Base-by-base conservation (phyloP, 2,888 invertebrate genomes). In the Nephrotoma guestfalica region DNA sequence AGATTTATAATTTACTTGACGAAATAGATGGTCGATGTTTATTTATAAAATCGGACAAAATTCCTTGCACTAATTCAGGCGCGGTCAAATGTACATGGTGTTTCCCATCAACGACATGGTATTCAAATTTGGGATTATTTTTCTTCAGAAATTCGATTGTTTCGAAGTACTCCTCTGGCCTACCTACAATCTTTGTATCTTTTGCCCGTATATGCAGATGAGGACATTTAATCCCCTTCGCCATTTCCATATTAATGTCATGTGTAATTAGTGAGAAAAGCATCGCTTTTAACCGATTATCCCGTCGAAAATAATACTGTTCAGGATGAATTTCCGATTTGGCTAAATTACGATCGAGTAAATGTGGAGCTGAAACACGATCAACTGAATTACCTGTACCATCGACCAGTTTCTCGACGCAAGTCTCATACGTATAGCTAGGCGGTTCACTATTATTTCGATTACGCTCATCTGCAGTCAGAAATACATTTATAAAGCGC, bases 81-180 rank as follows among this genome's bases (percentile, higher is more conserved):
- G 94, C 92, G 88, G 94, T 95, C 87, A 96, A 92, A 91, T 96
- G 96, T n/a, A 94, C 92, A 90, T 96, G 96, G 91, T 96, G 96
- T 2, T 93, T 93, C 0, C 96, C 96, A n/a, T 94, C 93, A 0
- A 96, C 91, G 87, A 93, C 92, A 87, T 94, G 93, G 88, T 92
- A 92, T 89, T 93, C 93, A 88, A 94, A 95, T 85, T 93, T 92
- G 0, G 91, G 91, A 88, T 94, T 92, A 87, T 92, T 91, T 87
- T 92, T 93, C 41, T 15, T 13, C 1, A 84, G n/a, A 40, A 95
- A 89, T 7, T 93, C 89, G 85, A 93, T 92, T 30, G 94, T 88
- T 85, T 94, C 93, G n/a, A 41, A 84, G 41, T 41, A 84, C 6
- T 41, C 41, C 6, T 41, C 84, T 1, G 13, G n/a, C 9, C 6